These are phyloP conservation scores for Magallana ariakensis DNA, from an alignment of 1,140 invertebrate species.

Conservation along the genomic window DNA sequence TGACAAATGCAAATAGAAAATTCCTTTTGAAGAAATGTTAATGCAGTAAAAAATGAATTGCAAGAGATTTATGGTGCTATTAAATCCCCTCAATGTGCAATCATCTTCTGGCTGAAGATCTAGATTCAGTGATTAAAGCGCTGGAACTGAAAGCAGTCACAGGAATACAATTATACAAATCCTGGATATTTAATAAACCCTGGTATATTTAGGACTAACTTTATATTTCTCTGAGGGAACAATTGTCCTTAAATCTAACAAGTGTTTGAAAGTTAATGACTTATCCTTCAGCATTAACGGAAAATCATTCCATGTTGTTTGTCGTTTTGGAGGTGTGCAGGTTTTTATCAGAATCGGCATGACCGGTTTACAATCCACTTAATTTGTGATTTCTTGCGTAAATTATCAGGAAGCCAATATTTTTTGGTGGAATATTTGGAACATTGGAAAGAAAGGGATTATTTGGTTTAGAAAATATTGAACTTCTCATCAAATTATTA, in stretches of 20 bases:
- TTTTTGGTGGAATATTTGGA: no score
- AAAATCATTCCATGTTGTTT: no score
- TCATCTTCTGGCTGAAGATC: neutral
- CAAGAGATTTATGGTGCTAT: neutral
- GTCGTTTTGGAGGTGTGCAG: no score
- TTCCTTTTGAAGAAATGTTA: neutral
- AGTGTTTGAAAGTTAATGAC: neutral
- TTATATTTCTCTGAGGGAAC: neutral
- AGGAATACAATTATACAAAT: neutral
- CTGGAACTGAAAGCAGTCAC: neutral
- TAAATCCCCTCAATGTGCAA: conserved; percentile 15
- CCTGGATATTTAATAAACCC: neutral
- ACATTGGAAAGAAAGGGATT: no score
- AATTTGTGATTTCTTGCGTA: no score
- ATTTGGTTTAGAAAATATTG: no score
- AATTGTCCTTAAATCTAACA: conserved; percentile 1
- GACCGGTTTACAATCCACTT: no score
- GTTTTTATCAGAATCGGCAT: no score
- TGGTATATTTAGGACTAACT: neutral
- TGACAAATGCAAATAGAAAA: conserved; percentile 10
- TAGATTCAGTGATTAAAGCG: conserved; percentile 29
- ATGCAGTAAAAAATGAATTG: neutral
- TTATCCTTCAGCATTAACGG: neutral
- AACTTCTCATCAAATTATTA: no score
- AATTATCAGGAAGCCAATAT: no score